Evolutionary conservation across 1,140 invertebrate species (phyloP), one percentile per base, ranked within the genome.

Genomic region (Andrena cerasifolii): DNA sequence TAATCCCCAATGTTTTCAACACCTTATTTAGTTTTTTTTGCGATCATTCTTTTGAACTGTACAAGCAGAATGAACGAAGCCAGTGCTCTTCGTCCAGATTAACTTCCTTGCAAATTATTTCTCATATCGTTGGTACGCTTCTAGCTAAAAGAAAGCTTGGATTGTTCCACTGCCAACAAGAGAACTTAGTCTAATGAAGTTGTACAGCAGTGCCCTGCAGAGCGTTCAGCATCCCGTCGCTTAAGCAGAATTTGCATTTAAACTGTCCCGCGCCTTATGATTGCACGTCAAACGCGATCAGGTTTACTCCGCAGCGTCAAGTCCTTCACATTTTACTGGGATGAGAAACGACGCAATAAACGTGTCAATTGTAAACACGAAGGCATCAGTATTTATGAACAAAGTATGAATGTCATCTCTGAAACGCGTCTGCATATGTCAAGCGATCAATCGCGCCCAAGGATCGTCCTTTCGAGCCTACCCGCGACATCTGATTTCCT

Each of bases 271-370:
- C 24, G 3, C 43, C 28, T 49, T 51, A n/a, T 73, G 18, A 18
- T 40, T 49, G 21, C 26, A 16, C 3, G 12, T 61, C 56, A 21
- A 72, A 36, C 61, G 43, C 14, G 43, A 63, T 28, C 47, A 31
- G 16, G 33, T 31, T 58, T 63, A 28, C 26, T 70, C 26, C 26
- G 16, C 5, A 28, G 12, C 40, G 14, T 45, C 36, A 21, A 74
- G 71, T 65, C 71, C 59, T 65, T 65, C 59, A 43, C 71, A 54
- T 74, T 65, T 65, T 21, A 33, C 59, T 12, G 26, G 2, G 24
- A 24, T 8, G 3, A 14, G 31, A 40, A 74, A 54, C 33, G 45
- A 6, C 24, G 45, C 36, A 16, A 54, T 66, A 66, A 74, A 31
- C 16, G 40, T 61, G 10, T 16, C 26, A 14, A 51, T 14, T 26